Evolutionary conservation across 2,888 invertebrate genomes (phyloP), one percentile per base, ranked within the genome.

Genomic region (Steinernema carpocapsae): DNA sequence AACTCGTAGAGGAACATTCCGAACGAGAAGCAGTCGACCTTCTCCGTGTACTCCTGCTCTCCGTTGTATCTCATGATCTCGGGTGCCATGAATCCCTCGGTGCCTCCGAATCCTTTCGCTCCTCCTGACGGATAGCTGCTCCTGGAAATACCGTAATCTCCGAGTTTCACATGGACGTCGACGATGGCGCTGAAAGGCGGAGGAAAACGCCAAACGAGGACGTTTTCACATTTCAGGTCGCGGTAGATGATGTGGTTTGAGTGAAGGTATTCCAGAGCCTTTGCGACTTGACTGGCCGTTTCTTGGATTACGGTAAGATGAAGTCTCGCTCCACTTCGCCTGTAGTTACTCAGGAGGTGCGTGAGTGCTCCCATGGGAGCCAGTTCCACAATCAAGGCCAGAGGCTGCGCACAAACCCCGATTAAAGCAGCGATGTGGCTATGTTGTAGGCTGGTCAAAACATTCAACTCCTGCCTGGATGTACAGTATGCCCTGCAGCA

Each of bases 61-160:
- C 99, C 99, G 88, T 97, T 97, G 88, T 95, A 96, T 70, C 94
- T 91, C 91, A 97, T 94, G 80, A 99, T 97, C 90, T 99, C 97
- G 0, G 97, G 99, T 1, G 97, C 99, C 94, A 99, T 99, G 88
- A 97, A 99, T 0, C 97, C 97, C 89, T 96, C 95, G 0, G 99
- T 99, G 0, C 99, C 97, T 0, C 97, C 97, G 89, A 97, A 97
- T 0, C 99, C 97, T 88, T 86, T 86, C n/a, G 84, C 84, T 10
- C 89, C 89, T 12, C 85, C 87, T 0, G 85, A 83, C 19, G 87
- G 87, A 26, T 88, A 85, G n/a, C 85, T 83, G 48, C 79, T 79
- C 72, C 87, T 78, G 10, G 86, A 86, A 32, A 87, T 87, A 24
- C 86, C 97, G 88, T 99, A 99, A 89, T 99, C 99, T 0, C 97